phyloP scores from a whole-genome alignment of 2,113 vertebrate species.

The Papio anubis region DNA sequence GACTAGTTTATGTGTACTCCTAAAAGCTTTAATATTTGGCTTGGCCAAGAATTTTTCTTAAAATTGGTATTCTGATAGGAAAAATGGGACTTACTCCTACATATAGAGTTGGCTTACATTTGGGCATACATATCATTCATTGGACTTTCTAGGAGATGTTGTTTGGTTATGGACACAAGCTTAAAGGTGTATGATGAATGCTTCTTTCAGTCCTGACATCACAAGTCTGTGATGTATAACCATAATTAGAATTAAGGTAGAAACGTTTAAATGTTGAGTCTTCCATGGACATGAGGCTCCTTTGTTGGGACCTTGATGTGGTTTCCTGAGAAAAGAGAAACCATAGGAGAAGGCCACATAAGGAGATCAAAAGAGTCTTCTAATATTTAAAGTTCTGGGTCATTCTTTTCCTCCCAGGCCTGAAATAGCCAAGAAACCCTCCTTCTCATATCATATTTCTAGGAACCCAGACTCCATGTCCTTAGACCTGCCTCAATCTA shows the following conservation, averaged over 20 bases:
- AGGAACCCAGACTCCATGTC: neutral
- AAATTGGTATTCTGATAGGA: neutral
- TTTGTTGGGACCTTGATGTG: neutral
- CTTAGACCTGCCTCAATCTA: neutral
- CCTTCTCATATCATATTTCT: neutral
- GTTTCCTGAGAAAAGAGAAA: conserved; percentile 15
- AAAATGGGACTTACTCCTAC: neutral
- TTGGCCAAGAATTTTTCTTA: neutral
- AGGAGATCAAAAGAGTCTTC: neutral
- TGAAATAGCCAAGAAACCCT: neutral
- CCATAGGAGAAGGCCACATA: neutral
- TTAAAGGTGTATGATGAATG: neutral
- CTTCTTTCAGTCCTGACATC: neutral
- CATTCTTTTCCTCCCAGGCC: neutral
- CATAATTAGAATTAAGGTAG: neutral
- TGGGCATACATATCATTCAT: neutral
- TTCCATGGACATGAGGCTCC: neutral
- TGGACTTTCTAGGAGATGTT: neutral
- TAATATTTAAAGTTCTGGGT: neutral
- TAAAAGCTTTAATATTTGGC: neutral
- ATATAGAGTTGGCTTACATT: neutral
- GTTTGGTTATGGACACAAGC: neutral
- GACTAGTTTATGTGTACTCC: neutral
- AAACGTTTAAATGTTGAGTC: neutral
- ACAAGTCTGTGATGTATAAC: neutral